Evolutionary conservation across 2,113 vertebrate species (phyloP).

Genomic region (Syrmaticus mikado): DNA sequence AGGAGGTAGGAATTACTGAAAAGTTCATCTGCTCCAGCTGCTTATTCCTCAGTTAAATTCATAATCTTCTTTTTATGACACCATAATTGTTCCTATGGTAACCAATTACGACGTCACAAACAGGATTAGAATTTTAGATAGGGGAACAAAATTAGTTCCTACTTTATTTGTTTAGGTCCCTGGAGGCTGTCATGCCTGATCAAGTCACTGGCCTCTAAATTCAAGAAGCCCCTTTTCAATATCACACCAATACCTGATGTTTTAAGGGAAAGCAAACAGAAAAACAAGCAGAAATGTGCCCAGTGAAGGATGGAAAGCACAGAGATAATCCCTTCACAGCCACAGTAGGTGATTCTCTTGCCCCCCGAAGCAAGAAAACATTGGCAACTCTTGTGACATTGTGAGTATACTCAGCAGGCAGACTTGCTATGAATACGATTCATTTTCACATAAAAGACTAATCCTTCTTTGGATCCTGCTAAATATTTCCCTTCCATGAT

Average conservation of each 20-base stretch:
- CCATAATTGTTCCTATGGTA: conserved; percentile 65
- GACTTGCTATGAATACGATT: neutral
- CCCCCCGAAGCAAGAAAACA: neutral
- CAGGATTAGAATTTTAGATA: conserved; percentile 55
- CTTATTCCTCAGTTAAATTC: conserved; percentile 62
- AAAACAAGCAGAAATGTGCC: neutral
- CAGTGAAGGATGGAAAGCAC: neutral
- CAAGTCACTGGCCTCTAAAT: neutral
- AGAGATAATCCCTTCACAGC: neutral
- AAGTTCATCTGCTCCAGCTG: conserved; percentile 70
- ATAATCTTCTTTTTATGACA: conserved; percentile 58
- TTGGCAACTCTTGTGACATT: neutral
- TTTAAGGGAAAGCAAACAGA: neutral
- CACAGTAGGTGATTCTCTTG: neutral
- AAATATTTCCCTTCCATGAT: neutral
- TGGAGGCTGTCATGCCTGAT: neutral
- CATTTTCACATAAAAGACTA: neutral
- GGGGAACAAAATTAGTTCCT: conserved; percentile 51
- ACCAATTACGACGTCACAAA: conserved; percentile 63
- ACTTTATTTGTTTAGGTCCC: conserved; percentile 10
- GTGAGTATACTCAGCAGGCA: neutral
- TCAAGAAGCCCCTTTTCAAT: neutral
- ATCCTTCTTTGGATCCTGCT: conserved; percentile 1
- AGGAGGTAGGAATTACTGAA: conserved; percentile 31
- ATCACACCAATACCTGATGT: neutral